Conservation (phyloP, 2,797 vertebrate species). For the Phyllotis vaccarum region DNA sequence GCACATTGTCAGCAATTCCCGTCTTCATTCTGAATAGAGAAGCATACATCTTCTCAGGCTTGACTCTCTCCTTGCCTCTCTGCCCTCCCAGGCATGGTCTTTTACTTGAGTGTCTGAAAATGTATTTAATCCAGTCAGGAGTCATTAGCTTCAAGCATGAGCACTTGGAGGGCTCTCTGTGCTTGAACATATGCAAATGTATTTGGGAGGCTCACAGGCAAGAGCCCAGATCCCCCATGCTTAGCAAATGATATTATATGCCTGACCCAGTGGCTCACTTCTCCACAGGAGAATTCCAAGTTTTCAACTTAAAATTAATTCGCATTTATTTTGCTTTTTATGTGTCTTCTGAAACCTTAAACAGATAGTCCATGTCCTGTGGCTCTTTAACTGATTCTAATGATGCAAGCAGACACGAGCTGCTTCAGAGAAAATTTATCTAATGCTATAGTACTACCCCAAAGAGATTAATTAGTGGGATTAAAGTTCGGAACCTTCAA, state of each 20-base stretch:
- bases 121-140: not conserved
- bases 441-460: not conserved
- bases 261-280: not conserved
- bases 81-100: not conserved
- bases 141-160: not conserved
- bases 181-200: not conserved
- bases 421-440: not conserved
- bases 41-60: not conserved
- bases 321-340: conserved; percentile 34
- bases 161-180: not conserved
- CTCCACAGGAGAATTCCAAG: not conserved
- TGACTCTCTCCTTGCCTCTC: not conserved
- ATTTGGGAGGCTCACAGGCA: not conserved
- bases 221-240: not conserved
- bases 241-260: not conserved
- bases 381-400: not conserved
- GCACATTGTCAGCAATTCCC: not conserved
- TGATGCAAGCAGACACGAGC: not conserved
- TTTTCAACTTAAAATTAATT: conserved; percentile 55
- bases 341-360: conserved; percentile 9
- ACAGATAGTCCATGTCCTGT: not conserved
- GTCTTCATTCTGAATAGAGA: conserved; percentile 8
- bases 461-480: not conserved
- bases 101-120: not conserved
- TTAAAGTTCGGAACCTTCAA: conserved; percentile 5